These are phyloP conservation scores for Drosophila bocqueti DNA, from an alignment of 1,140 invertebrate genomes.

Conservation along the genomic window DNA sequence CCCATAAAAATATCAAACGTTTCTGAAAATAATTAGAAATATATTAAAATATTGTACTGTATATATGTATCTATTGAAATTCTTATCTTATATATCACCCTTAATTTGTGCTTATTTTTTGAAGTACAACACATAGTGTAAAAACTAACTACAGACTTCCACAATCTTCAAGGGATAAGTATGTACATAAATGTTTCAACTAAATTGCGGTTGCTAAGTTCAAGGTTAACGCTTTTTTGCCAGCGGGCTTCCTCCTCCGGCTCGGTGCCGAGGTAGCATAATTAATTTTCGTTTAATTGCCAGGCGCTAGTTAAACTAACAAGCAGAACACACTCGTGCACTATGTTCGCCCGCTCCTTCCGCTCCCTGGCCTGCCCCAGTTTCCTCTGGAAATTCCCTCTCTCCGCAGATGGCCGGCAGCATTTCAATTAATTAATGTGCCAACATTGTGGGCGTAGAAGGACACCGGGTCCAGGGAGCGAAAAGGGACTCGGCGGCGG, in stretches of 20 bases:
- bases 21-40: too few relatives aligned
- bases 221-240: slow-evolving; percentile 66
- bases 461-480: slow-evolving; percentile 1
- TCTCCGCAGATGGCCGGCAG: slow-evolving; percentile 54
- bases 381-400: slow-evolving; percentile 1
- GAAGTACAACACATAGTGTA: not conserved
- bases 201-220: slow-evolving; percentile 56
- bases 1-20: not conserved
- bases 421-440: slow-evolving; percentile 82
- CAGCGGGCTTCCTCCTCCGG: not conserved
- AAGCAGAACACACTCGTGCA: slow-evolving; percentile 73
- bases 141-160: not conserved
- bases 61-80: not conserved
- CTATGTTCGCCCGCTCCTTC: slow-evolving; percentile 1
- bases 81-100: not conserved
- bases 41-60: too few relatives aligned
- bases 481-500: not conserved
- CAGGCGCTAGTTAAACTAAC: slow-evolving; percentile 80
- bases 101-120: not conserved
- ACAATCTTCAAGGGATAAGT: slow-evolving; percentile 8
- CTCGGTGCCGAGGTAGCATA: slow-evolving; percentile 68
- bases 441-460: slow-evolving; percentile 72
- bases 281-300: slow-evolving; percentile 82
- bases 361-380: not conserved
- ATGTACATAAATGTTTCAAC: slow-evolving; percentile 29